A percentile compares a stretch with the other conserved stretches of the same genome.
phyloP scores from a whole-genome alignment of 1,140 invertebrate genomes.

The Drosophila tropicalis region DNA sequence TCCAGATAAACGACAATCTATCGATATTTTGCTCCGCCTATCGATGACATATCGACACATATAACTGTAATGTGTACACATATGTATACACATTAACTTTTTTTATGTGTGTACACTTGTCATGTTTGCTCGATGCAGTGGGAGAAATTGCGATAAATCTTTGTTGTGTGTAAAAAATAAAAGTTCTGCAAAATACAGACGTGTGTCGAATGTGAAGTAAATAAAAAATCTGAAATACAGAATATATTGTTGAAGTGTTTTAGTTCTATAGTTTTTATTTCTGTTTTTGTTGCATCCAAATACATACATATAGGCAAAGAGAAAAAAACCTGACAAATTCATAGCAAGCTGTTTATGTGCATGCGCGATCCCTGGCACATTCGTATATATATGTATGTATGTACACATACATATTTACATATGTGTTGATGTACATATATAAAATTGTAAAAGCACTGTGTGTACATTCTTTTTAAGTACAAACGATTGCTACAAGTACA shows the following conservation, averaged over 20 bases:
- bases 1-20: too few species aligned
- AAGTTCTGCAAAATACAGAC: conserved; percentile 2
- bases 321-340: conserved; percentile 7
- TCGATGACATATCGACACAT: neutral
- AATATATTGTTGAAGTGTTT: neutral
- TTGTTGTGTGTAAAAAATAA: conserved; percentile 20
- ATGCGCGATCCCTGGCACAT: conserved; percentile 8
- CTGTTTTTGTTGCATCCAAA: conserved; percentile 4
- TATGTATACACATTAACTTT: conserved; percentile 9
- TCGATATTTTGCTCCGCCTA: neutral
- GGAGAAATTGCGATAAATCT: conserved; percentile 19
- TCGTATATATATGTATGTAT: neutral
- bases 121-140: conserved; percentile 14
- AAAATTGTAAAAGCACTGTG: neutral
- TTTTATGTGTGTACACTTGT: conserved; percentile 16
- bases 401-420: neutral
- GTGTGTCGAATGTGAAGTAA: conserved; percentile 11
- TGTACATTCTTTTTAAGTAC: neutral
- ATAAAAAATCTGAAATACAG: neutral
- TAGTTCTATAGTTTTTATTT: neutral
- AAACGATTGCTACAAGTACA: neutral
- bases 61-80: conserved; percentile 12
- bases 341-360: conserved; percentile 15
- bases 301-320: neutral
- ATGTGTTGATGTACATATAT: neutral